These are phyloP conservation scores for Trichonephila inaurata DNA, from an alignment of 1,140 invertebrate species.

Conservation along the genomic window DNA sequence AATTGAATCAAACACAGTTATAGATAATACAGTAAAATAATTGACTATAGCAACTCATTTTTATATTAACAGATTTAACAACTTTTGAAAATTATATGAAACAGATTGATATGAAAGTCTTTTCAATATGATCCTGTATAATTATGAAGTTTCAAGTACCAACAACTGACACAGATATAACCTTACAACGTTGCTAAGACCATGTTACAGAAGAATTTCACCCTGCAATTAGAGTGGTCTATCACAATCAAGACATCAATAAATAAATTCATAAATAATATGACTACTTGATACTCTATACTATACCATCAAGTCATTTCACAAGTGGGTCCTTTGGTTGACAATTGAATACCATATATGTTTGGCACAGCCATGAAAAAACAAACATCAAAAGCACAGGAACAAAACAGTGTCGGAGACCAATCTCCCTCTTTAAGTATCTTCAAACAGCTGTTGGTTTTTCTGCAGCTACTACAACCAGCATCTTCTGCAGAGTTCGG, in stretches of 20 bases:
- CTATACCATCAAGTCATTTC: slow-evolving; percentile 34
- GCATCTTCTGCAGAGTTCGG: slow-evolving; percentile 80
- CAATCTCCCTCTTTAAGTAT: slow-evolving; percentile 17
- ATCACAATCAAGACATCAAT: slow-evolving; percentile 65
- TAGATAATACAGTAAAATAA: too few relatives aligned
- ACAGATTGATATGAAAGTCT: slow-evolving; percentile 18
- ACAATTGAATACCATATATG: slow-evolving; percentile 41
- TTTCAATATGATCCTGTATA: slow-evolving; percentile 35
- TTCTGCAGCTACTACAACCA: slow-evolving; percentile 80
- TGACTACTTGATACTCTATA: slow-evolving; percentile 30
- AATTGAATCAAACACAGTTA: too few relatives aligned
- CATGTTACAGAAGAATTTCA: slow-evolving; percentile 47
- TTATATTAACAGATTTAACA: neutral
- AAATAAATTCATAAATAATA: slow-evolving; percentile 32
- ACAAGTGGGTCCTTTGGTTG: neutral
- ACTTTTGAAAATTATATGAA: slow-evolving; percentile 1
- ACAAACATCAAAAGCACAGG: slow-evolving; percentile 74
- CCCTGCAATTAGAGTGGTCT: slow-evolving; percentile 27
- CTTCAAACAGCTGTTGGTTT: slow-evolving; percentile 76
- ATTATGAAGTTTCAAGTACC: slow-evolving; percentile 6
- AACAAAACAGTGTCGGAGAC: slow-evolving; percentile 47
- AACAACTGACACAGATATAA: slow-evolving; percentile 29
- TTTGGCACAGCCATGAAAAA: slow-evolving; percentile 71
- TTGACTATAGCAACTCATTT: too few relatives aligned
- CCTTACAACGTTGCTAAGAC: slow-evolving; percentile 62